Conservation (phyloP, 2,797 vertebrate species). For the Phrynocephalus forsythii region DNA sequence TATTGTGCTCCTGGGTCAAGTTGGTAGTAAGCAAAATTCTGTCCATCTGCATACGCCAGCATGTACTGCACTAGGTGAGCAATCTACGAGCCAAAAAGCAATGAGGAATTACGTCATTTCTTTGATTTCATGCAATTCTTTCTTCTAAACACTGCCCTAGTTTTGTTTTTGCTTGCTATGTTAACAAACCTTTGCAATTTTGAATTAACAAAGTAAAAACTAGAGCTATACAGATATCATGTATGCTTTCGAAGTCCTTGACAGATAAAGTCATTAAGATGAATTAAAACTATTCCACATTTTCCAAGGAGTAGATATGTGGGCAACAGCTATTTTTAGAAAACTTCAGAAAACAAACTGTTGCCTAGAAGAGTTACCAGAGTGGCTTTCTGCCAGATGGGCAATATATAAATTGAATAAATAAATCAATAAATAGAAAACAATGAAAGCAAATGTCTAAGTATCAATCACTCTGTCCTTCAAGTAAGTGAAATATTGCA, state of each 20-base stretch:
- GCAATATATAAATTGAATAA: no score
- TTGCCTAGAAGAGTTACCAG: neutral
- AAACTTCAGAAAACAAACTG: conserved; percentile 13
- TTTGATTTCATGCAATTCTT: neutral
- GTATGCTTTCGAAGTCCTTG: neutral
- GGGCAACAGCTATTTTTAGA: neutral
- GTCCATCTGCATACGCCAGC: neutral
- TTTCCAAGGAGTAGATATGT: conserved; percentile 12
- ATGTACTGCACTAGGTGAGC: neutral
- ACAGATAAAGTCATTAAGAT: conserved; percentile 2
- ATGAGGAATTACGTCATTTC: neutral
- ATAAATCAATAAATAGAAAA: neutral
- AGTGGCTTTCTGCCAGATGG: no score
- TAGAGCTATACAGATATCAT: neutral
- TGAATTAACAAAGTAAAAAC: conserved; percentile 11
- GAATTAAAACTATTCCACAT: conserved; percentile 18
- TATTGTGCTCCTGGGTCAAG: neutral
- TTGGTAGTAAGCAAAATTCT: neutral
- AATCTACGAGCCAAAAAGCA: neutral
- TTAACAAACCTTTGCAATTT: conserved; percentile 1
- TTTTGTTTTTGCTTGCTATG: neutral
- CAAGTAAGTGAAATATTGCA: neutral
- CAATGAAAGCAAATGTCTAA: conserved; percentile 8
- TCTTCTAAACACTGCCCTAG: neutral
- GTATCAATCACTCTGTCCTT: neutral